Percentiles rank a stretch among this genome's conserved stretches.
Evolutionary conservation across 2,797 vertebrate genomes (phyloP).

Genomic region (Lagorchestes hirsutus): DNA sequence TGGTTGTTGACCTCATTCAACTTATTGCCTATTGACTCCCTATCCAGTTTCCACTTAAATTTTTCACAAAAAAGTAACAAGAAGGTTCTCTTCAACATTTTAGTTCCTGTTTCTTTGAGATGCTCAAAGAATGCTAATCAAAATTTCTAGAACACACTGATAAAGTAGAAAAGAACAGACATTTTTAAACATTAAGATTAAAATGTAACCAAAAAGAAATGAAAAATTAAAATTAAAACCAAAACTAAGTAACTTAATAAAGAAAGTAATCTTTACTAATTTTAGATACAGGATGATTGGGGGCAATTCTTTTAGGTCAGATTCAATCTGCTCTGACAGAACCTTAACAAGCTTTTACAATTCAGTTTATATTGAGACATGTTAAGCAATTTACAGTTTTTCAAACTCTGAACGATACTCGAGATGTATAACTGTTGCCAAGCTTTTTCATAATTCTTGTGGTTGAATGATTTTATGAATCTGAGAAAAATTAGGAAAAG

Average conservation of each 20-base stretch:
- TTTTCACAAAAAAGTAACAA: constrained; percentile 55
- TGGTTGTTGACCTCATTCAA: constrained; percentile 17
- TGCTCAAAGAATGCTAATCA: constrained; percentile 54
- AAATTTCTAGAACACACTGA: not conserved
- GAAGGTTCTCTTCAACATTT: constrained; percentile 48
- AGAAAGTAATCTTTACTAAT: constrained; percentile 42
- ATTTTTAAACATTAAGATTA: constrained; percentile 58
- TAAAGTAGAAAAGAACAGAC: constrained; percentile 1
- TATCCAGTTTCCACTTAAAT: constrained; percentile 44
- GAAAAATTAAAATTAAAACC: constrained; percentile 62
- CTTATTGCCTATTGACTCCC: constrained; percentile 1
- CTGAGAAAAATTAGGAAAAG: constrained; percentile 44
- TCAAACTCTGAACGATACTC: not conserved
- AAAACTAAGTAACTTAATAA: constrained; percentile 66
- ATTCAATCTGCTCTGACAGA: constrained; percentile 57
- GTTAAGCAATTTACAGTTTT: not conserved
- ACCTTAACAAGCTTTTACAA: constrained; percentile 61
- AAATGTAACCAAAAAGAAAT: constrained; percentile 51
- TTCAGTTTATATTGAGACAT: constrained; percentile 44
- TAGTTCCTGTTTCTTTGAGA: constrained; percentile 59
- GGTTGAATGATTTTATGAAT: constrained; percentile 63
- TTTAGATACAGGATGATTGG: constrained; percentile 24
- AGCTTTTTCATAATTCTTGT: constrained; percentile 58
- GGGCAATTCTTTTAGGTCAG: constrained; percentile 43
- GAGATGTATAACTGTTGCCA: constrained; percentile 33